Evolutionary conservation across 2,797 vertebrate species (phyloP).

Genomic region (Pangasius krempfi): DNA sequence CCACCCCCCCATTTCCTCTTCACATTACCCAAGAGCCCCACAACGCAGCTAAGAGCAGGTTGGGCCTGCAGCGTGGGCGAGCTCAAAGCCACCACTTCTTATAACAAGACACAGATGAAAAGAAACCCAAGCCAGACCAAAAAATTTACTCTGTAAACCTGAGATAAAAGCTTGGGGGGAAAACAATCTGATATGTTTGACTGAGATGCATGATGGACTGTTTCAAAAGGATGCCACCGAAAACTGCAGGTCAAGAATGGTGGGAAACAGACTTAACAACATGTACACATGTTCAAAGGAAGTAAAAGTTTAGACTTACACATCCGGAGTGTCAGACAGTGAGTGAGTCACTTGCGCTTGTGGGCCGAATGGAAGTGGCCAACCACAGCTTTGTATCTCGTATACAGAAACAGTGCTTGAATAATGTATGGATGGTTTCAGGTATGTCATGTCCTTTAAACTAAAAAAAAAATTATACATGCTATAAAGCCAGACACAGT

Average conservation of each 20-base stretch:
- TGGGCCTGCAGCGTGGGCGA: slow-evolving; percentile 64
- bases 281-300: background rate
- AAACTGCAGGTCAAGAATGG: background rate
- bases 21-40: slow-evolving; percentile 66
- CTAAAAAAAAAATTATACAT: background rate
- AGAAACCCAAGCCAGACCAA: slow-evolving; percentile 18
- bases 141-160: slow-evolving; percentile 39
- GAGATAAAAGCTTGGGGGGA: background rate
- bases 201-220: background rate
- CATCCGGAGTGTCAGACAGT: slow-evolving; percentile 18
- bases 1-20: slow-evolving; percentile 66
- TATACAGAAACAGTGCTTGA: background rate
- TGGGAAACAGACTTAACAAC: background rate
- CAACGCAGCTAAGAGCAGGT: slow-evolving; percentile 35
- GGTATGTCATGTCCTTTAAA: background rate
- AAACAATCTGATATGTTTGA: background rate
- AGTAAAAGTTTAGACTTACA: slow-evolving; percentile 5
- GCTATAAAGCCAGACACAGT: background rate
- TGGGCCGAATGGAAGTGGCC: slow-evolving; percentile 5
- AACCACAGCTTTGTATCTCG: slow-evolving; percentile 23
- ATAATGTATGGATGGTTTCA: background rate
- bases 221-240: background rate
- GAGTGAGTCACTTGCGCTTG: background rate
- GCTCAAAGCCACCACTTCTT: slow-evolving; percentile 65
- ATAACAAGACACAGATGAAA: slow-evolving; percentile 60